Percentiles rank a stretch among this genome's conserved stretches.
phyloP scores from a whole-genome alignment of 2,113 vertebrate genomes.

The Myxocyprinus asiaticus region DNA sequence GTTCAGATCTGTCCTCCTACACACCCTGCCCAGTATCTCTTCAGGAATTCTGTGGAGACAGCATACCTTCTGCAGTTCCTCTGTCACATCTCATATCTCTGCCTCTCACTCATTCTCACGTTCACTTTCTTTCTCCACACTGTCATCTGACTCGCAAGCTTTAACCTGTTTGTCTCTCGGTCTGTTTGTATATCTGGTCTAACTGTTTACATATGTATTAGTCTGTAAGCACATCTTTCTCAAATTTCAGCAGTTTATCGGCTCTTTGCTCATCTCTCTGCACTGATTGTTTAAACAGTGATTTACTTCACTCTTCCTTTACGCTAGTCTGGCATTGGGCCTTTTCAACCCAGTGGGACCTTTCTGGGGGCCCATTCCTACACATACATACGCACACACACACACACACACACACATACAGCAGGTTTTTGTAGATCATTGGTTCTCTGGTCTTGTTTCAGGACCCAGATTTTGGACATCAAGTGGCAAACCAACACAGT shows the following conservation, averaged over 20 bases:
- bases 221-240: neutral
- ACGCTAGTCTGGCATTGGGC: neutral
- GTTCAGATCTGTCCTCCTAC: slow-evolving; percentile 50
- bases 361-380: neutral
- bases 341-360: neutral
- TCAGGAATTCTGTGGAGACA: slow-evolving; percentile 39
- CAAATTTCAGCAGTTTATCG: neutral
- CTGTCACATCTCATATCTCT: slow-evolving; percentile 30
- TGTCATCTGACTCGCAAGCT: neutral
- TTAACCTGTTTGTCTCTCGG: slow-evolving; percentile 1
- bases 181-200: neutral
- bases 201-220: neutral
- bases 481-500: neutral
- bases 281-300: slow-evolving; percentile 19
- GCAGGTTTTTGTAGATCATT: neutral
- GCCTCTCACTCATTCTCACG: neutral
- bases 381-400: slow-evolving; percentile 13
- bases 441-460: neutral
- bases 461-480: neutral
- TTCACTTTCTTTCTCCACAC: neutral
- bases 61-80: slow-evolving; percentile 42
- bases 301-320: slow-evolving; percentile 25
- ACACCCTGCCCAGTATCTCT: slow-evolving; percentile 50
- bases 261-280: neutral
- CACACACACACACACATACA: neutral